phyloP scores from a whole-genome alignment of 2,113 vertebrate species.

The Xenus cinereus region DNA sequence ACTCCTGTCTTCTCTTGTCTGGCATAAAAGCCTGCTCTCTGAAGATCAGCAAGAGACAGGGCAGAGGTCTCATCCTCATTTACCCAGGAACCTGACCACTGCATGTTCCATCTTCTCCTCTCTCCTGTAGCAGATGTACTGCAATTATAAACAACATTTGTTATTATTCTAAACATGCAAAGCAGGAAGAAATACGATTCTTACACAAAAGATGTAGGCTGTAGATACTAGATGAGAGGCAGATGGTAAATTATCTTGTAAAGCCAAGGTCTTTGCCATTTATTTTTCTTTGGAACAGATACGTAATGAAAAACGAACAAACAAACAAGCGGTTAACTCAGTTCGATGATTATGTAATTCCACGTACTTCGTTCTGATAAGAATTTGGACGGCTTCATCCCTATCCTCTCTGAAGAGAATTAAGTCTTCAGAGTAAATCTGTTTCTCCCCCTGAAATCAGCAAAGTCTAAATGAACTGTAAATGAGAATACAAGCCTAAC shows the following conservation, averaged over 20 bases:
- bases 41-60: neutral
- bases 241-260: conserved; percentile 43
- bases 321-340: neutral
- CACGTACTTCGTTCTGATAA: neutral
- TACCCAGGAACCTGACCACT: neutral
- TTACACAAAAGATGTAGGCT: conserved; percentile 38
- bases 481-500: neutral
- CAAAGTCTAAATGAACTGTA: neutral
- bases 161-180: conserved; percentile 5
- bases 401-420: neutral
- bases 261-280: conserved; percentile 20
- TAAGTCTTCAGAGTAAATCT: conserved; percentile 8
- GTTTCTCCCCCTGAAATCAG: neutral
- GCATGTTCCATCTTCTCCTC: neutral
- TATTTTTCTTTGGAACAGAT: conserved; percentile 29
- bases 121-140: neutral
- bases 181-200: conserved; percentile 8
- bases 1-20: neutral
- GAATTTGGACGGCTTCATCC: neutral
- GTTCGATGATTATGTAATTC: neutral
- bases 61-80: neutral
- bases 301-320: neutral
- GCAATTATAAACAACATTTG: conserved; percentile 31
- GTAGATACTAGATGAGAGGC: conserved; percentile 15
- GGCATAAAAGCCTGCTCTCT: neutral